Evolutionary conservation across 2,888 invertebrate genomes (phyloP).

Genomic region (Lithophane semibrunnea): DNA sequence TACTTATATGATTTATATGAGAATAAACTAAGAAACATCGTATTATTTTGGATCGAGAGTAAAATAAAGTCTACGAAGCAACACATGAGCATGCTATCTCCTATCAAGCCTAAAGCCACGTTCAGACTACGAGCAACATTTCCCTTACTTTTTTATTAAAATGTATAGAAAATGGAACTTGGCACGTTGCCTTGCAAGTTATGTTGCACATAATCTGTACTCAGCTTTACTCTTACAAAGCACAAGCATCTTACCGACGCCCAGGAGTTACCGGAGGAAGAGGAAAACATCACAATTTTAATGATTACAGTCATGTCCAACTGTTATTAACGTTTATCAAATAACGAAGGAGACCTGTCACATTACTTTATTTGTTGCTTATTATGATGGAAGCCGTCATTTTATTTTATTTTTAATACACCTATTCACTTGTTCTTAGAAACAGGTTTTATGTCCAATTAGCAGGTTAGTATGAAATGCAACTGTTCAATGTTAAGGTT

Average conservation of each 20-base stretch:
- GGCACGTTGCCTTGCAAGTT: neutral
- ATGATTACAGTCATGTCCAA: constrained; percentile 36
- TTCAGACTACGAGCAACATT: constrained; percentile 8
- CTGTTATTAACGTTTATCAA: constrained; percentile 40
- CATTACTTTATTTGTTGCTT: constrained; percentile 65
- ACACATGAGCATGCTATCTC: constrained; percentile 44
- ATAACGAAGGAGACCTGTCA: constrained; percentile 35
- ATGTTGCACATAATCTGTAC: neutral
- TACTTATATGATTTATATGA: neutral
- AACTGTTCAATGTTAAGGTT: constrained; percentile 18
- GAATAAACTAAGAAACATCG: neutral
- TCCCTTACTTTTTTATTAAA: neutral
- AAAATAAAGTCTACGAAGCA: neutral
- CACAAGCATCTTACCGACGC: constrained; percentile 84
- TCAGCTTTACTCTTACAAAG: constrained; percentile 73
- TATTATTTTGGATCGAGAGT: neutral
- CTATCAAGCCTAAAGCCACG: neutral
- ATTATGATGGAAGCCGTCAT: constrained; percentile 18
- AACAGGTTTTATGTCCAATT: constrained; percentile 50
- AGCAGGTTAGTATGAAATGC: constrained; percentile 38
- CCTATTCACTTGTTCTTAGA: constrained; percentile 48
- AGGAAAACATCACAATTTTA: constrained; percentile 70
- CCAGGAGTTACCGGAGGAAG: constrained; percentile 70
- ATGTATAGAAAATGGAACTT: neutral
- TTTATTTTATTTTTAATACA: constrained; percentile 45